phyloP scores from a whole-genome alignment of 1,140 invertebrate genomes.

The Micrasema minimum region DNA sequence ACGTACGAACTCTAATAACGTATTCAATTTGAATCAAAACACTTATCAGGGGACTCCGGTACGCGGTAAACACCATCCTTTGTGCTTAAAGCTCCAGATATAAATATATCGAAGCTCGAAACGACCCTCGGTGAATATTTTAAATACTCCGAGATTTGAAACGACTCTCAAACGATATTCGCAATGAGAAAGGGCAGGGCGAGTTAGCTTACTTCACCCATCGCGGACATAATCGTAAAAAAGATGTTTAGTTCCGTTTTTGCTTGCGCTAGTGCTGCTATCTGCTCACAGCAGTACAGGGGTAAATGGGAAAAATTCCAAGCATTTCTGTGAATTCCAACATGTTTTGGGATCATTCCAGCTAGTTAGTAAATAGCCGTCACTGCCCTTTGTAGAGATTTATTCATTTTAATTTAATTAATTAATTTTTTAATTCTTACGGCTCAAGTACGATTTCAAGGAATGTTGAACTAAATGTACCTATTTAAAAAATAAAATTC shows the following conservation, averaged over 20 bases:
- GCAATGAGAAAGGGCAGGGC: conserved; percentile 30
- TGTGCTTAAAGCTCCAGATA: conserved; percentile 14
- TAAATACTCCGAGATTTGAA: conserved; percentile 47
- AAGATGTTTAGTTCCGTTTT: conserved; percentile 48
- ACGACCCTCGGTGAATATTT: conserved; percentile 46
- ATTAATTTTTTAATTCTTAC: too few species aligned
- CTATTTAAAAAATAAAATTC: too few species aligned
- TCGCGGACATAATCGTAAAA: conserved; percentile 49
- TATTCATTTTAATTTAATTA: too few species aligned
- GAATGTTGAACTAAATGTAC: too few species aligned
- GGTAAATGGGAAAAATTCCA: conserved; percentile 2
- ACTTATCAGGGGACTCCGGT: conserved; percentile 11
- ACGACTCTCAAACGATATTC: conserved; percentile 48
- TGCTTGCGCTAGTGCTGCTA: conserved; percentile 19
- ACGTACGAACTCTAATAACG: conserved; percentile 3
- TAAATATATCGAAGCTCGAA: conserved; percentile 43
- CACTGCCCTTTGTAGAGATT: too few species aligned
- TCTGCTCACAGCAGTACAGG: conserved; percentile 18
- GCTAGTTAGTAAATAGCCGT: background rate
- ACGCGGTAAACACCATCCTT: conserved; percentile 30
- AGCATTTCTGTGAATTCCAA: conserved; percentile 18
- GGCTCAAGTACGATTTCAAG: too few species aligned
- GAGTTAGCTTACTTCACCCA: conserved; percentile 40
- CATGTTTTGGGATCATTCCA: conserved; percentile 19
- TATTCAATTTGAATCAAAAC: conserved; percentile 21